Evolutionary conservation across 2,888 invertebrate genomes (phyloP).

Genomic region (Epinotia demarniana): DNA sequence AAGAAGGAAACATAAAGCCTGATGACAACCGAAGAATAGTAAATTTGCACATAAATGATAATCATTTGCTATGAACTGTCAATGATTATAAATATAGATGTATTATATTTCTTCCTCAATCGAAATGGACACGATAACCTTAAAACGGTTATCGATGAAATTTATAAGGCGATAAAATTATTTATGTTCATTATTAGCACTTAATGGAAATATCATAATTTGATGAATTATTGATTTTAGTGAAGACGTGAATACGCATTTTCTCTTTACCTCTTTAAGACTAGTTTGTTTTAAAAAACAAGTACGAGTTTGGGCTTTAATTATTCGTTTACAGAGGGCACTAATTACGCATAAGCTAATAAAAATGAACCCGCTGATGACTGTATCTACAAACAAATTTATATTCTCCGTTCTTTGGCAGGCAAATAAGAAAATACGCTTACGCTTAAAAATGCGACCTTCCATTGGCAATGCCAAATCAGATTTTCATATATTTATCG

Average conservation of each 20-base stretch:
- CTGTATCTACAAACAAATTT: slow-evolving; percentile 68
- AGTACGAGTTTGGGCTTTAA: slow-evolving; percentile 4
- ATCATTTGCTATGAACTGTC: slow-evolving; percentile 67
- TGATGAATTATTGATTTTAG: slow-evolving; percentile 36
- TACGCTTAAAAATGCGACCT: slow-evolving; percentile 60
- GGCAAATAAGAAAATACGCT: slow-evolving; percentile 72
- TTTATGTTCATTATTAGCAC: slow-evolving; percentile 54
- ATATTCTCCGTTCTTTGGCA: slow-evolving; percentile 71
- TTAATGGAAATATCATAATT: slow-evolving; percentile 45
- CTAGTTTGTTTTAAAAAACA: too few relatives aligned
- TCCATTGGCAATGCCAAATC: slow-evolving; percentile 73
- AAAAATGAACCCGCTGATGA: slow-evolving; percentile 64
- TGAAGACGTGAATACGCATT: neutral
- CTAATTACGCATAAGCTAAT: slow-evolving; percentile 62
- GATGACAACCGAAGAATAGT: slow-evolving; percentile 53
- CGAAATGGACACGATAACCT: slow-evolving; percentile 50
- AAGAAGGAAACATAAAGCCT: slow-evolving; percentile 50
- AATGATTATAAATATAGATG: slow-evolving; percentile 62
- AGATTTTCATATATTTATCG: slow-evolving; percentile 78
- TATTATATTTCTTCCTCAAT: slow-evolving; percentile 49
- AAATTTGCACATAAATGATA: slow-evolving; percentile 67
- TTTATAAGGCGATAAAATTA: slow-evolving; percentile 56
- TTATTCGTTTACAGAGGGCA: slow-evolving; percentile 60
- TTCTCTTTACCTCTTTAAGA: neutral
- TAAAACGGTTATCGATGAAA: slow-evolving; percentile 56